Base-by-base conservation (phyloP, 2,113 vertebrate genomes). In the Calidris pugnax region DNA sequence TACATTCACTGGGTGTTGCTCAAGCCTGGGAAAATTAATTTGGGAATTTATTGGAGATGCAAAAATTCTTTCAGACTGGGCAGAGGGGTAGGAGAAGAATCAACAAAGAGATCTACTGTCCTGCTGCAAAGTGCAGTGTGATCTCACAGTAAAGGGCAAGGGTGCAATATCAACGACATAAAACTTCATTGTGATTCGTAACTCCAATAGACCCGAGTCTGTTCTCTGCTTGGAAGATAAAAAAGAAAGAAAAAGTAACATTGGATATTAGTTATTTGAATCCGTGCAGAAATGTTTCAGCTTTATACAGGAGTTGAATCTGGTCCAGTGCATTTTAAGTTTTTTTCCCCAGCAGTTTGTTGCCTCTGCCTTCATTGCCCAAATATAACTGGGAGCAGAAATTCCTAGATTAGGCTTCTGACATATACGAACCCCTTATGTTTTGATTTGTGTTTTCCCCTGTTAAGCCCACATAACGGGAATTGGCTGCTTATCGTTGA, bases 41-140 rank as follows among this genome's bases (percentile, higher is more conserved):
- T 74, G 15, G 35, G 24, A 85, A 72, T 71, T 89, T 67, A 47
- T 5, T 51, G 18, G 16, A 19, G 10, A 24, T 47, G 22, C 6
- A 76, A 85, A 85, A 93, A 83, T 50, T 59, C 18, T 5, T 79
- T 87, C 53, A 73, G 27, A 9, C 5, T 68, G 8, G 45, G 23
- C 0, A 0, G 12, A 6, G 11, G 33, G 12, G 32, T 23, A 48
- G 47, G 10, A 14, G 9, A 41, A 35, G 19, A 64, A 33, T n/a
- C 20, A 45, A 50, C n/a, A 32, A 37, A 67, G 59, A 63, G 6
- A 35, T 33, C 56, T 59, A 5, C 14, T 84, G 69, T 43, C 18
- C 41, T 75, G 26, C 48, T 78, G 15, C 64, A 47, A 56, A 86
- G 13, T 64, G 11, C 28, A 48, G 35, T 19, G 27, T 48, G 41